Percentiles rank a stretch among this genome's conserved stretches.
These are phyloP conservation scores for Megathymus violae DNA, from an alignment of 1,140 invertebrate genomes.

Conservation along the genomic window DNA sequence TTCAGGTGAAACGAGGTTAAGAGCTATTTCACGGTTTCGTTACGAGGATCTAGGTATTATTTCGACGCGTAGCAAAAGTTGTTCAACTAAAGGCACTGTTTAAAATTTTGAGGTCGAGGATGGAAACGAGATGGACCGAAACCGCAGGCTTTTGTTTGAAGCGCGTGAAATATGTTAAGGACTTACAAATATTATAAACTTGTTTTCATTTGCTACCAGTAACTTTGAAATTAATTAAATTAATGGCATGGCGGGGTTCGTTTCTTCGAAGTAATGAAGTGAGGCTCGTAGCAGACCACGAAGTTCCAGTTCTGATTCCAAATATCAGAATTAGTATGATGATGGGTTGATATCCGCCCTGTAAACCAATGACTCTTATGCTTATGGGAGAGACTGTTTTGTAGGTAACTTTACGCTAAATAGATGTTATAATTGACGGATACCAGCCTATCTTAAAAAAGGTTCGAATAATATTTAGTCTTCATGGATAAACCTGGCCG, in stretches of 20 bases:
- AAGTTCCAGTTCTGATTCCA: too few species aligned
- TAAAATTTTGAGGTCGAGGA: constrained; percentile 12
- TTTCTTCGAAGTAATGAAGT: too few species aligned
- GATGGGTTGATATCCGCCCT: too few species aligned
- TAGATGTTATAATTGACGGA: too few species aligned
- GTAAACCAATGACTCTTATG: too few species aligned
- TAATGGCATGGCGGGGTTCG: not conserved
- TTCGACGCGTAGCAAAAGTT: constrained; percentile 17
- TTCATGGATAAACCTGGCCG: too few species aligned
- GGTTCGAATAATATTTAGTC: too few species aligned
- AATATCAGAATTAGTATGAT: too few species aligned
- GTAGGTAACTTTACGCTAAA: too few species aligned
- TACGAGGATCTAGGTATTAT: constrained; percentile 14
- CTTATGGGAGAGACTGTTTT: too few species aligned
- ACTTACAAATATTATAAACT: not conserved
- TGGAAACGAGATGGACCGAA: constrained; percentile 5
- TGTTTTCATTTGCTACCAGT: not conserved
- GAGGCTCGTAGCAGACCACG: too few species aligned
- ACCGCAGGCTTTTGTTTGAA: constrained; percentile 9
- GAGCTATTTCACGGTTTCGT: not conserved
- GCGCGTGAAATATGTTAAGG: constrained; percentile 5
- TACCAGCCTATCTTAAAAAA: too few species aligned
- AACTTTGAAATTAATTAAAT: not conserved
- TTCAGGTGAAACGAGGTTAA: not conserved
- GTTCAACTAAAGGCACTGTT: constrained; percentile 8